phyloP scores from a whole-genome alignment of 2,797 vertebrate genomes.

The Galago senegalensis region DNA sequence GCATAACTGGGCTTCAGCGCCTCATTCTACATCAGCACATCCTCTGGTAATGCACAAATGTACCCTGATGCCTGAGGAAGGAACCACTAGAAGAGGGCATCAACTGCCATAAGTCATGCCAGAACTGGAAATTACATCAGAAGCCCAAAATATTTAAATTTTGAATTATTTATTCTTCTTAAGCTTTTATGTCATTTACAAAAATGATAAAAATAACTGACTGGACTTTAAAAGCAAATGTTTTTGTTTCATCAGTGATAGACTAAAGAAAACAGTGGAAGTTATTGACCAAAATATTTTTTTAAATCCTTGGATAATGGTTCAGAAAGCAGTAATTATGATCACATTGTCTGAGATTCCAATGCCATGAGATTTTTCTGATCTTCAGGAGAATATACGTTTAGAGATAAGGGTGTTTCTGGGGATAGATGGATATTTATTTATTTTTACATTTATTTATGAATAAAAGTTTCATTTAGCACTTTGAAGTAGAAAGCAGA shows the following conservation, averaged over 20 bases:
- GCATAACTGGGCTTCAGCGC: background rate
- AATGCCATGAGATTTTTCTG: background rate
- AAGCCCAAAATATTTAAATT: background rate
- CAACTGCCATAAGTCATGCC: background rate
- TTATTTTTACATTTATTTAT: background rate
- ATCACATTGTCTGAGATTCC: background rate
- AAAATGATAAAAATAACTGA: background rate
- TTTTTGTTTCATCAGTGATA: constrained; percentile 45
- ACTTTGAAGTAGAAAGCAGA: background rate
- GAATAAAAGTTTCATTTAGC: background rate
- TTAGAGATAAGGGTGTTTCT: background rate
- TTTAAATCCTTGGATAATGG: background rate
- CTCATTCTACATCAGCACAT: background rate
- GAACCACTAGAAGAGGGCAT: background rate
- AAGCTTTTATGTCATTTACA: constrained; percentile 40
- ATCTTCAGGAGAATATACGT: background rate
- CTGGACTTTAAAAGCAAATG: constrained; percentile 22
- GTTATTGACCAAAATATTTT: background rate
- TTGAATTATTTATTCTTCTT: constrained; percentile 44
- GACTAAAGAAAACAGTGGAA: background rate
- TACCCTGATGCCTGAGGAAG: background rate
- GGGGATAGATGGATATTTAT: background rate
- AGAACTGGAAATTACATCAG: background rate
- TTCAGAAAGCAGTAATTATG: background rate
- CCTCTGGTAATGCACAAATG: background rate